Evolutionary conservation across 2,888 invertebrate genomes (phyloP).

Genomic region (Megalurothrips usitatus): DNA sequence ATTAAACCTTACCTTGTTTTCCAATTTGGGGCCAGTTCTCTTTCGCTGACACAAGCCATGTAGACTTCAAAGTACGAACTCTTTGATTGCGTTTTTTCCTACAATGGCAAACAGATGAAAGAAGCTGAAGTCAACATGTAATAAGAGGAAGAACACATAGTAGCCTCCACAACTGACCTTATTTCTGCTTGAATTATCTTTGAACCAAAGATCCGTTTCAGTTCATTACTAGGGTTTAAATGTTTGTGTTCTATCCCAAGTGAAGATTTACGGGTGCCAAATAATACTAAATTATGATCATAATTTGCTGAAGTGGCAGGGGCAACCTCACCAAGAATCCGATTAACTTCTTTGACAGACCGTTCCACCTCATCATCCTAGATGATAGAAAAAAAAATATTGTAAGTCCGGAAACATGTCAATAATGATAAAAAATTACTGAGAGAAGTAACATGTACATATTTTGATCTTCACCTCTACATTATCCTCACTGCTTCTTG

Average conservation of each 20-base stretch:
- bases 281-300: slow-evolving; percentile 35
- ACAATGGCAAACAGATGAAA: slow-evolving; percentile 37
- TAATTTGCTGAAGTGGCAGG: slow-evolving; percentile 43
- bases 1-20: slow-evolving; percentile 53
- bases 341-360: slow-evolving; percentile 62
- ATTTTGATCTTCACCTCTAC: slow-evolving; percentile 50
- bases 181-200: slow-evolving; percentile 65
- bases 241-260: slow-evolving; percentile 64
- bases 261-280: slow-evolving; percentile 47
- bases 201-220: slow-evolving; percentile 75
- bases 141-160: neutral
- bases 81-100: slow-evolving; percentile 57
- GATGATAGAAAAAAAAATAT: slow-evolving; percentile 31
- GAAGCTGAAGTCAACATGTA: slow-evolving; percentile 33
- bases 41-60: slow-evolving; percentile 64
- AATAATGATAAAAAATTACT: slow-evolving; percentile 32
- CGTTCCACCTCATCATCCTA: slow-evolving; percentile 63
- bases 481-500: slow-evolving; percentile 59
- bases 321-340: slow-evolving; percentile 57
- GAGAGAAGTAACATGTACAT: neutral
- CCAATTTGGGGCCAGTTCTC: slow-evolving; percentile 67
- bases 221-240: slow-evolving; percentile 73
- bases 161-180: slow-evolving; percentile 33
- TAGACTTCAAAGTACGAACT: slow-evolving; percentile 57
- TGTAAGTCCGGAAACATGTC: slow-evolving; percentile 28